Evolutionary conservation across 2,113 vertebrate species (phyloP).

Genomic region (Tyto alba): DNA sequence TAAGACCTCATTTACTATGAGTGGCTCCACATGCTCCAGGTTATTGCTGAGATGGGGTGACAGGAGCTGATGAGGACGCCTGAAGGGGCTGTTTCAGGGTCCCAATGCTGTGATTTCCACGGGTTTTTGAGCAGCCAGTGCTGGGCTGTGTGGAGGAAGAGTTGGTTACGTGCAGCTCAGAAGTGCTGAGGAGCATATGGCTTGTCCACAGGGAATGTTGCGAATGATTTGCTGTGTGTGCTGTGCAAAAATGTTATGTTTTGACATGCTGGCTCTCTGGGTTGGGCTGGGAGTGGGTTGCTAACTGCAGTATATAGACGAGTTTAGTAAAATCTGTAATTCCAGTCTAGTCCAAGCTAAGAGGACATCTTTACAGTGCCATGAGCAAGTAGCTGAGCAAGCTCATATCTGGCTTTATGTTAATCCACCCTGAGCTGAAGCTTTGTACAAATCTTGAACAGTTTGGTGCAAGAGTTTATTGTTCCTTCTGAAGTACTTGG

Average conservation of each 20-base stretch:
- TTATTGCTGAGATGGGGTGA: background rate
- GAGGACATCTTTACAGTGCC: fast-evolving
- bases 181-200: background rate
- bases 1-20: background rate
- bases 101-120: background rate
- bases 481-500: background rate
- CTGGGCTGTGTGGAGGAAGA: background rate
- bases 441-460: fast-evolving
- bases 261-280: background rate
- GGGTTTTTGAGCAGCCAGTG: fast-evolving
- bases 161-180: fast-evolving
- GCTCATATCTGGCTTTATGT: no score
- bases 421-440: background rate
- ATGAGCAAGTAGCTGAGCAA: background rate
- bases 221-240: fast-evolving
- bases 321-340: background rate
- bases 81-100: no score
- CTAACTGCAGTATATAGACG: no score
- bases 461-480: fast-evolving
- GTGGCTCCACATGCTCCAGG: background rate
- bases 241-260: background rate
- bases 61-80: background rate
- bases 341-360: background rate
- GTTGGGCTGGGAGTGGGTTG: background rate
- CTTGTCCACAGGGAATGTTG: background rate